Base-by-base conservation (phyloP, 2,797 vertebrate species). In the Hephaestus fuliginosus region DNA sequence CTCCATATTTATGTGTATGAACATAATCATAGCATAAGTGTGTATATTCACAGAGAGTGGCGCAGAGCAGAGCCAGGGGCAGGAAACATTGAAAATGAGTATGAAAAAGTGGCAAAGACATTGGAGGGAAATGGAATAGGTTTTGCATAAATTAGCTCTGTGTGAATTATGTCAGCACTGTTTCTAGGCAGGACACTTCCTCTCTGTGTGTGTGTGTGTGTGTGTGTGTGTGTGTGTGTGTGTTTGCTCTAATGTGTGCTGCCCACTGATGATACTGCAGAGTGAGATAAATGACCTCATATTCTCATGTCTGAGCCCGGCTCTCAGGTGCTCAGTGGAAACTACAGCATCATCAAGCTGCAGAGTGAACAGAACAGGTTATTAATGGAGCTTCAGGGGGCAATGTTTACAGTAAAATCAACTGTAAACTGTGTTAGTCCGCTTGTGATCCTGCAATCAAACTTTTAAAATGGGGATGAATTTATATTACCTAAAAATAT, bases 281-380 rank as follows among this genome's bases (percentile, higher is more conserved):
- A 84, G 86, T 74, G 77, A 90, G 89, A 92, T 84, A 78, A 90
- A 93, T 80, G 58, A 87, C 87, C 81, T 93, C 80, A 71, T 86
- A 70, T 76, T 73, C 80, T 81, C 20, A 7, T 0, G 62, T 77
- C 82, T 70, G 60, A 75, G 49, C 49, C 1, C 0, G 53, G 48
- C 22, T 60, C 81, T 78, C 78, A 84, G 73, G 85, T 76, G 62
- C 77, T 74, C 46, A 7, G 10, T 9, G 48, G 64, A 69, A 88
- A 87, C 81, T 48, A 68, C 75, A 70, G 62, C 69, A 61, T 80
- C 82, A 77, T 75, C 68, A 56, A 57, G 74, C 80, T 66, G 49
- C 6, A 30, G 30, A 28, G 36, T 8, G 10, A 73, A 58, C 69
- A 22, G 20, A 64, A 62, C 6, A 0, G 39, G 48, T 61, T 78